Evolutionary conservation across 2,113 vertebrate genomes (phyloP).

Genomic region (Cranoglanis bouderius): DNA sequence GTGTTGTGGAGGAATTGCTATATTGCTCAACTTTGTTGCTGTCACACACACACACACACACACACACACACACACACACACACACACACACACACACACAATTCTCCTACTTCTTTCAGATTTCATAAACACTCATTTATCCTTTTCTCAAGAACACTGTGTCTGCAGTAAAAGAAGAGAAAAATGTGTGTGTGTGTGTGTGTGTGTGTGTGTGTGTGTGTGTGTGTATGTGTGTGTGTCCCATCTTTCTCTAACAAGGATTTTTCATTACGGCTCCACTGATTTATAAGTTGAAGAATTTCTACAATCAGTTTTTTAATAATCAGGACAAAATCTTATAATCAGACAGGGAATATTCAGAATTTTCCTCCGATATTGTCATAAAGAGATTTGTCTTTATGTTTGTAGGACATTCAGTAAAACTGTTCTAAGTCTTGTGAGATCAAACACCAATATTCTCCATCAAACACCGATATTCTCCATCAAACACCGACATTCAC

Average conservation of each 20-base stretch:
- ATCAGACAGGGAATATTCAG: slow-evolving; percentile 3
- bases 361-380: neutral
- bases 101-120: no score
- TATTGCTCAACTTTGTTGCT: neutral
- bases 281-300: slow-evolving; percentile 30
- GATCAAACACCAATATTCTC: neutral
- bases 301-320: neutral
- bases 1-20: neutral
- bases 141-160: neutral
- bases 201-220: neutral
- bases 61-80: no score
- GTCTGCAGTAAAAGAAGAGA: neutral
- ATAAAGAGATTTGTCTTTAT: neutral
- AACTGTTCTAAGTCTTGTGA: neutral
- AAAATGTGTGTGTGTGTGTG: neutral
- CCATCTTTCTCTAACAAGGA: neutral
- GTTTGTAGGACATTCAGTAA: neutral
- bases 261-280: slow-evolving; percentile 30
- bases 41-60: no score
- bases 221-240: neutral
- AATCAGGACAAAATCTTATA: neutral
- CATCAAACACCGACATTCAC: neutral
- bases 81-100: no score
- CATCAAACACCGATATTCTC: no score
- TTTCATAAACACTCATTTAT: neutral